These are phyloP conservation scores for Drosophila colorata DNA, from an alignment of 2,888 invertebrate species.

Conservation along the genomic window DNA sequence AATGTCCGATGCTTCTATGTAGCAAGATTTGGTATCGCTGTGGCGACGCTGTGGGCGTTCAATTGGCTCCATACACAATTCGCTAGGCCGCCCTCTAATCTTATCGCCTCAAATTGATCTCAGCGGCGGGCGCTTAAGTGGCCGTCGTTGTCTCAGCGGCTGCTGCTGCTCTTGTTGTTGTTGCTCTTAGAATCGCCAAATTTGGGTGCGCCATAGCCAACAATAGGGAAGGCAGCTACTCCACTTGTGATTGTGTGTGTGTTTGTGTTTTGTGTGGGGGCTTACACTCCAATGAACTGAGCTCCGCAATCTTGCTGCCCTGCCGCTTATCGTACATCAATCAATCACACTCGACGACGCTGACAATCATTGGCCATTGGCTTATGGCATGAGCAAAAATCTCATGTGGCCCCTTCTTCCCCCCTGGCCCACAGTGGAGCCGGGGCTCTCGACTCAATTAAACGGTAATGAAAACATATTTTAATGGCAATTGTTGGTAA, in stretches of 20 bases:
- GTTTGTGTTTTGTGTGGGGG: slow-evolving; percentile 28
- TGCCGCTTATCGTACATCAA: slow-evolving; percentile 67
- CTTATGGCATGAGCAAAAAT: slow-evolving; percentile 34
- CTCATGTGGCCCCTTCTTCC: neutral
- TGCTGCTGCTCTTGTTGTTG: slow-evolving; percentile 23
- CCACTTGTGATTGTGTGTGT: slow-evolving; percentile 6
- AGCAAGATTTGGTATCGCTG: slow-evolving; percentile 35
- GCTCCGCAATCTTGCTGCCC: slow-evolving; percentile 37
- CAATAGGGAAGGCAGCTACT: slow-evolving; percentile 44
- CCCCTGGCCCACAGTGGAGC: neutral
- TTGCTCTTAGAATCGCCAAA: slow-evolving; percentile 54
- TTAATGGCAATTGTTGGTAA: slow-evolving; percentile 64
- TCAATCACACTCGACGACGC: slow-evolving; percentile 64
- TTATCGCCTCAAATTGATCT: slow-evolving; percentile 71
- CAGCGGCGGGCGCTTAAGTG: slow-evolving; percentile 51
- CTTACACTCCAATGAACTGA: slow-evolving; percentile 51
- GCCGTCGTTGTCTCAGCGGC: slow-evolving; percentile 24
- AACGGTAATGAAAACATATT: slow-evolving; percentile 66
- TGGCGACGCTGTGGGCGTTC: slow-evolving; percentile 63
- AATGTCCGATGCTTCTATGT: slow-evolving; percentile 59
- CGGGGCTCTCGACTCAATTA: slow-evolving; percentile 52
- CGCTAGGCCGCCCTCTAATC: slow-evolving; percentile 73
- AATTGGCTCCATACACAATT: slow-evolving; percentile 54
- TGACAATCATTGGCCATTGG: slow-evolving; percentile 62
- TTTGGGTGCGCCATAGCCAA: slow-evolving; percentile 57